Evolutionary conservation across 2,888 invertebrate species (phyloP).

Genomic region (Dioctria rufipes): DNA sequence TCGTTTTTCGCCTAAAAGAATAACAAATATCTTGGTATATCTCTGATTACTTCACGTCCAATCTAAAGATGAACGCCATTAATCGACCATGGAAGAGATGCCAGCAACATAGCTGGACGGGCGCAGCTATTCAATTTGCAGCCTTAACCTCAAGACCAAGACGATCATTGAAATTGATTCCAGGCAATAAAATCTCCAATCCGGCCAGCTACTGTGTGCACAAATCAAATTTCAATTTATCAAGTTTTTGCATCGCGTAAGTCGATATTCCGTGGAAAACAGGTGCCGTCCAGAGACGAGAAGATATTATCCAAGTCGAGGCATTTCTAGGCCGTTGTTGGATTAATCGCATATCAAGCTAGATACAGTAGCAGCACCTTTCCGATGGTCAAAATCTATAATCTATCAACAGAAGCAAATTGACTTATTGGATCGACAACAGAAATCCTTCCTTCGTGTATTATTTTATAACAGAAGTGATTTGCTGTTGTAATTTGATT

Average conservation of each 20-base stretch:
- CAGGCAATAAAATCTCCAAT: conserved; percentile 43
- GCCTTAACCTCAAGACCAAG: conserved; percentile 46
- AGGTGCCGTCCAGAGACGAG: conserved; percentile 8
- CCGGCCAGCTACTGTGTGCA: conserved; percentile 46
- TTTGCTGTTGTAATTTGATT: conserved; percentile 18
- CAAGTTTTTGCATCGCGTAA: conserved; percentile 46
- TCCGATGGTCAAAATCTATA: conserved; percentile 45
- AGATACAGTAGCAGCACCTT: conserved; percentile 35
- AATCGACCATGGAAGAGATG: conserved; percentile 17
- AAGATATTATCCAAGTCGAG: background rate
- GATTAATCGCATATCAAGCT: conserved; percentile 28
- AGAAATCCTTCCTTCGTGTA: background rate
- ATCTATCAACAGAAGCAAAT: conserved; percentile 43
- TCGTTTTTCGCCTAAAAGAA: background rate
- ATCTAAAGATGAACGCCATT: conserved; percentile 32
- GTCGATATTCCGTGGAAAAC: background rate
- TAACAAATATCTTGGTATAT: background rate
- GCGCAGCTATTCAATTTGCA: conserved; percentile 26
- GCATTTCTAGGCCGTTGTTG: background rate
- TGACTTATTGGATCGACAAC: conserved; percentile 41
- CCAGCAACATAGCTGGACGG: background rate
- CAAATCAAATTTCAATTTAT: conserved; percentile 54
- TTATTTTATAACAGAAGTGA: background rate
- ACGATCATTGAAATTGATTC: conserved; percentile 45
- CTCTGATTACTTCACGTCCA: conserved; percentile 42